A percentile compares a stretch with the other conserved stretches of the same genome.
These are phyloP conservation scores for Bradypus variegatus DNA, from an alignment of 2,797 vertebrate genomes.

Conservation along the genomic window DNA sequence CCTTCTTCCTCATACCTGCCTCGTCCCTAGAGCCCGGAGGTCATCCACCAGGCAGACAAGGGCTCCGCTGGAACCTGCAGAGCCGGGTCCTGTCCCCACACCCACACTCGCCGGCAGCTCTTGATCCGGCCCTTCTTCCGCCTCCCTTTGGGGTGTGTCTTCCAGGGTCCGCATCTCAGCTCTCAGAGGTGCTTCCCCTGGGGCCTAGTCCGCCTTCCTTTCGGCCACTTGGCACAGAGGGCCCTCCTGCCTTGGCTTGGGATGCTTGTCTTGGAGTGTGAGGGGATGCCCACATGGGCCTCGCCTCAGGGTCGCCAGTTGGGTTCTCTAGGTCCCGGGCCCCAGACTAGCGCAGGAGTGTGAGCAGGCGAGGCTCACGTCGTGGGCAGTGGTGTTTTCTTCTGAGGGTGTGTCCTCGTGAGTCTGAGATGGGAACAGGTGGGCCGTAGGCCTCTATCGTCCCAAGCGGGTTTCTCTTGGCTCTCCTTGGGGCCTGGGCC, in stretches of 20 bases:
- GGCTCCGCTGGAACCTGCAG: constrained; percentile 19
- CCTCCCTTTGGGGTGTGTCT: constrained; percentile 53
- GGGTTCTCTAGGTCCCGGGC: not conserved
- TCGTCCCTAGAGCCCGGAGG: not conserved
- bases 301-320: not conserved
- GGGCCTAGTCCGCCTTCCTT: not conserved
- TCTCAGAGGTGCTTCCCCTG: constrained; percentile 15
- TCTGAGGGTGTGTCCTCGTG: not conserved
- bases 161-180: constrained; percentile 36
- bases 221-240: not conserved
- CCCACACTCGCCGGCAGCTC: not conserved
- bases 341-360: constrained; percentile 3
- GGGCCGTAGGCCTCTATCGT: not conserved
- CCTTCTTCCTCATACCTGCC: not conserved
- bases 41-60: constrained; percentile 21
- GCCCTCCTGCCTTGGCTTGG: not conserved
- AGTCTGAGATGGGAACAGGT: not conserved
- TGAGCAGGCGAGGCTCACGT: not conserved
- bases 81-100: not conserved
- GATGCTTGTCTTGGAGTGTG: not conserved
- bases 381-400: not conserved
- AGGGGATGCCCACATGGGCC: not conserved
- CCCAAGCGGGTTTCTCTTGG: not conserved
- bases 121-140: not conserved
- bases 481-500: not conserved